Evolutionary conservation across 1,140 invertebrate genomes (phyloP), one percentile per base, ranked within the genome.

Genomic region (Pseudomyrmex sp.): DNA sequence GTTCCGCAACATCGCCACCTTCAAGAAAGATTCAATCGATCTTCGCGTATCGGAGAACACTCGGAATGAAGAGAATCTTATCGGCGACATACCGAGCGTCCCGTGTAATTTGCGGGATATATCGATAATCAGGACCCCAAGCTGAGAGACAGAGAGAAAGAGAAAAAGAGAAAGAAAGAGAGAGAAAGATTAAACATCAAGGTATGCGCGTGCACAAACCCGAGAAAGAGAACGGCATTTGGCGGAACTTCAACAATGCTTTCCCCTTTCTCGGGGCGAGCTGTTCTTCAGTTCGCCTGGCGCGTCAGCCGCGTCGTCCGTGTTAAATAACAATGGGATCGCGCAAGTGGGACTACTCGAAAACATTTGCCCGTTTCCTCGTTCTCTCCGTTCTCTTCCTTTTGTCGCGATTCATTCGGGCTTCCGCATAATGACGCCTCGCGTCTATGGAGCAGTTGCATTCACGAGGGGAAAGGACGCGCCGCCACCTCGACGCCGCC

Each of bases 261-360:
- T 59, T 74, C 66, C 63, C 69, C 13, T 61, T 66, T 61, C 68
- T 73, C 59, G 26, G 44, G 23, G 23, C 48, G 35, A 35, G 35
- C 18, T 13, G 50, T n/a, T 50, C 35, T 77, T 56, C 50, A 79
- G 61, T 65, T 82, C 52, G 2, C 26, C 77, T 35, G 35, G 8
- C 2, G 35, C 50, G 68, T 61, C 65, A n/a, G 58, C 59, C 35
- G 59, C 62, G 44, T 58, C 54, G 74, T 82, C 73, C 85, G 87
- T 87, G 89, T 91, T 90, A 90, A 90, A 87, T 86, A 91, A 91
- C 91, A 92, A 91, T 90, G 89, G 87, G 26, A 65, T 84, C 69
- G 86, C 80, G 77, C 84, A 88, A 89, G 83, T 88, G 84, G 86
- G 80, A 85, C 88, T 86, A 87, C 90, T 91, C 84, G 86, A 92